Conservation (phyloP, 2,113 vertebrate genomes). For the Pontoporia blainvillei region DNA sequence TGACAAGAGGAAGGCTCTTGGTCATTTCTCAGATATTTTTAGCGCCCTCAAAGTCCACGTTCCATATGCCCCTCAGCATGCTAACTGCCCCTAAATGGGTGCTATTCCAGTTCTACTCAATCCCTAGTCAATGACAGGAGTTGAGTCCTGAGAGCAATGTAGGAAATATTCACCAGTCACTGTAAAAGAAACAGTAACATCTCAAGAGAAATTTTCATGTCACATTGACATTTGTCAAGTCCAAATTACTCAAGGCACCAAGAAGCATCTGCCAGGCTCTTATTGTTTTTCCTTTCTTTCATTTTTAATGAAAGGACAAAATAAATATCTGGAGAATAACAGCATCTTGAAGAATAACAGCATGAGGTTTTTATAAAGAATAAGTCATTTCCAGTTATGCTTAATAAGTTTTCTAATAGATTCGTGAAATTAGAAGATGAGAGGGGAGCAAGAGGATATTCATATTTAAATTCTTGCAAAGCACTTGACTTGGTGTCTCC, state of each 20-base stretch:
- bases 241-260: conserved; percentile 55
- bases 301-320: conserved; percentile 50
- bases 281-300: conserved; percentile 42
- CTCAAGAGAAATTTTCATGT: conserved; percentile 57
- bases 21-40: conserved; percentile 28
- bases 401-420: conserved; percentile 57
- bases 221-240: conserved; percentile 53
- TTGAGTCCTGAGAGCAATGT: conserved; percentile 22
- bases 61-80: conserved; percentile 21
- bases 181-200: conserved; percentile 48
- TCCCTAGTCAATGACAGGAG: conserved; percentile 30
- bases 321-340: conserved; percentile 52
- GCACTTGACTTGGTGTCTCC: neutral
- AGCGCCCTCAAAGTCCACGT: neutral
- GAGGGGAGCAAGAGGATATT: neutral
- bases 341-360: conserved; percentile 38
- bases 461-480: conserved; percentile 47
- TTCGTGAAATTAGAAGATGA: conserved; percentile 54
- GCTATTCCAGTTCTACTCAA: neutral
- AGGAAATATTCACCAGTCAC: conserved; percentile 49
- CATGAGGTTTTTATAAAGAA: conserved; percentile 43
- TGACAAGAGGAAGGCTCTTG: too few relatives aligned
- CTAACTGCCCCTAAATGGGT: conserved; percentile 32
- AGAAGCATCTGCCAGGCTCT: conserved; percentile 46
- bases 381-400: conserved; percentile 48